phyloP scores from a whole-genome alignment of 1,140 invertebrate genomes.

The Drosophila trapezifrons region DNA sequence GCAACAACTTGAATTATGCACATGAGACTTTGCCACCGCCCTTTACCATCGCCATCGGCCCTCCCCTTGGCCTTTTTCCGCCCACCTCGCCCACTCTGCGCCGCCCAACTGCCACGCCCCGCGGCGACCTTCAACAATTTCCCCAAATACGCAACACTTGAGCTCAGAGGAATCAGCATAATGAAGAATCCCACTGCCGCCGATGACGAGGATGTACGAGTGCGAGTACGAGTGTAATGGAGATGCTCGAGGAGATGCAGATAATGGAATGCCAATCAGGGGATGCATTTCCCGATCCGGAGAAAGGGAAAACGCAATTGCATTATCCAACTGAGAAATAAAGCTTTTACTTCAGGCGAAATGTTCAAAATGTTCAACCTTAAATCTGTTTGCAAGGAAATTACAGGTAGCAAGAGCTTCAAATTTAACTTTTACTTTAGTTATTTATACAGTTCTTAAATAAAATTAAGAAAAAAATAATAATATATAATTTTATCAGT shows the following conservation, averaged over 20 bases:
- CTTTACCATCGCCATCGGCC: conserved; percentile 9
- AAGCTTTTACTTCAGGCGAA: background rate
- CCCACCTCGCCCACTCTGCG: conserved; percentile 5
- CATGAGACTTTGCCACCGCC: conserved; percentile 56
- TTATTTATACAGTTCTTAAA: background rate
- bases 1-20: conserved; percentile 82
- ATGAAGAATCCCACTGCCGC: conserved; percentile 36
- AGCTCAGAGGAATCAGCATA: conserved; percentile 40
- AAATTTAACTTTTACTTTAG: too few relatives aligned
- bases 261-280: conserved; percentile 60
- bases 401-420: background rate
- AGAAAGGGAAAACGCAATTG: conserved; percentile 22
- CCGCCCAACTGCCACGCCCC: conserved; percentile 14
- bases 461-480: background rate
- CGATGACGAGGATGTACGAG: conserved; percentile 7
- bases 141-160: conserved; percentile 36
- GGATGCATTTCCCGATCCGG: conserved; percentile 28
- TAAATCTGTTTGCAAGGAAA: background rate
- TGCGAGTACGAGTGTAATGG: conserved; percentile 41
- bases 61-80: background rate
- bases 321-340: conserved; percentile 30
- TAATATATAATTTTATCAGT: background rate
- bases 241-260: conserved; percentile 51
- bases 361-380: background rate
- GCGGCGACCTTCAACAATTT: conserved; percentile 61